phyloP scores from a whole-genome alignment of 2,888 invertebrate genomes.

The Eurytoma adleriae region DNA sequence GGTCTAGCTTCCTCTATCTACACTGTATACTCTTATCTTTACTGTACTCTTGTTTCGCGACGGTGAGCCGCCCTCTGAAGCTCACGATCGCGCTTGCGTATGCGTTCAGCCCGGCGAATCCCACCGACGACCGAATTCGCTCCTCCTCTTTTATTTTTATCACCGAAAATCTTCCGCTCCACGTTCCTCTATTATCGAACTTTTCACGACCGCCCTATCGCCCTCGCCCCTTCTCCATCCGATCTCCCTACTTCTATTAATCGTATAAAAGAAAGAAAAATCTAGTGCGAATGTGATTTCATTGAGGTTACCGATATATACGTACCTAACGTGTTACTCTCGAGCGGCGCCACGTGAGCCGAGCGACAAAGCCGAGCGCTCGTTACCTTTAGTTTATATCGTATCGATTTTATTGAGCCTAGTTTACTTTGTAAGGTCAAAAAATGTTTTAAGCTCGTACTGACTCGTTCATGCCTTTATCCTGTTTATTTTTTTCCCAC shows the following conservation, averaged over 20 bases:
- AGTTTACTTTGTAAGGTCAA: conserved; percentile 42
- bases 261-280: conserved; percentile 43
- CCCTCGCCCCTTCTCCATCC: background rate
- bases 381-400: conserved; percentile 64
- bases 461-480: conserved; percentile 28
- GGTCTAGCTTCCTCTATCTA: conserved; percentile 50
- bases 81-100: background rate
- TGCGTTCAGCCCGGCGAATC: conserved; percentile 17
- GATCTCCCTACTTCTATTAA: conserved; percentile 8
- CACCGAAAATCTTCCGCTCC: background rate
- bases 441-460: conserved; percentile 51
- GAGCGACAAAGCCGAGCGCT: conserved; percentile 62
- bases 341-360: conserved; percentile 59
- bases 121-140: conserved; percentile 39
- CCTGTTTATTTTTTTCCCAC: background rate
- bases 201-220: conserved; percentile 4
- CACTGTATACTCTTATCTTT: conserved; percentile 6
- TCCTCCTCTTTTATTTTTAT: background rate
- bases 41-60: conserved; percentile 7
- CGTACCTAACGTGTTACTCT: conserved; percentile 60
- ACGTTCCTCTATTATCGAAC: background rate
- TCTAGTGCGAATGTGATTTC: conserved; percentile 73
- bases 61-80: background rate
- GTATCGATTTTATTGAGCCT: conserved; percentile 24
- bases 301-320: conserved; percentile 75